Evolutionary conservation across 2,797 vertebrate genomes (phyloP), one percentile per base, ranked within the genome.

Genomic region (Arctocebus calabarensis): DNA sequence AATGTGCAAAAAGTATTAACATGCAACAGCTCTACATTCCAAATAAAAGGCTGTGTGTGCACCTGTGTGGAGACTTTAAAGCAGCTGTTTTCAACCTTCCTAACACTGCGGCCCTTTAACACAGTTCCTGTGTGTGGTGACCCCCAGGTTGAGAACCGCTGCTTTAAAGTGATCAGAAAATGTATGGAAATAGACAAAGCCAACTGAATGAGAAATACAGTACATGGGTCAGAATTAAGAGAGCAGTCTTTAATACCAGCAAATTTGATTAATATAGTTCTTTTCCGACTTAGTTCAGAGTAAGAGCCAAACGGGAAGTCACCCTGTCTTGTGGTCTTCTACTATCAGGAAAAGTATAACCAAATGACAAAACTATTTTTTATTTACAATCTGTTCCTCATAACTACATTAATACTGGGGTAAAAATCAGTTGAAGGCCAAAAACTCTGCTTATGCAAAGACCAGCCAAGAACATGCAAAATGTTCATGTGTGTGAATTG

Each of bases 361-460:
- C 88, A 98, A 98, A 98, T 83, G 55, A 97, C 95, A 97, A 97
- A 96, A 79, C 13, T 89, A 97, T 84, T 98, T 98, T 96, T 98
- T 97, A 98, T 97, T 97, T 98, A 96, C 96, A 94, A 98, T 98
- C 85, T 92, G 64, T 96, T 97, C 75, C 74, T 98, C 94, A 98
- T 98, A 98, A 98, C 98, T 97, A 92, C 86, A 97, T 98, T 98
- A 95, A 96, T 98, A 97, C 94, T 68, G 23, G 75, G n/a, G 70
- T 94, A 97, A 95, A 92, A 98, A 97, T 95, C 97, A 83, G 78
- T 97, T 97, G 97, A 97, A 98, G 62, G 90, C 94, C 92, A 97
- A 98, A 97, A 98, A 93, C 85, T 94, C 89, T 98, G 94, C 77
- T 96, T 97, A 93, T 89, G 83, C 75, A 98, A 98, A 97, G 97